Evolutionary conservation across 2,888 invertebrate genomes (phyloP), one percentile per base, ranked within the genome.

Genomic region (Diaphora mendica): DNA sequence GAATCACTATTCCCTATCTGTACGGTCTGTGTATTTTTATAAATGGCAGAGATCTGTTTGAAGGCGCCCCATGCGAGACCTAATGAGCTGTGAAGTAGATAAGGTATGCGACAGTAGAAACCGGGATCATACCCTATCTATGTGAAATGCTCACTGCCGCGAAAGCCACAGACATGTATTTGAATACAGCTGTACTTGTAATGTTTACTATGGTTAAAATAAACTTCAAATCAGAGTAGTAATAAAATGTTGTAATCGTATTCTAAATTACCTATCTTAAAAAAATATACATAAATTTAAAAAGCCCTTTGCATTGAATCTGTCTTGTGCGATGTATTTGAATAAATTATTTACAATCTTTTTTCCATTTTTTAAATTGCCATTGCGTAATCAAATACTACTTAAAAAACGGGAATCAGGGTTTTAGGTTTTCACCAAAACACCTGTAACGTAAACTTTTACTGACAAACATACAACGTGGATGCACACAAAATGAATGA

Each of bases 61-160:
- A 89, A 91, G 90, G 87, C 90, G 85, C 88, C 89, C 91, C 88
- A 91, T 92, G 91, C 89, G 91, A 86, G 88, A 91, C 91, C 93
- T 95, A 96, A 96, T 96, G 96, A 95, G 93, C 94, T 93, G 96
- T 96, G 95, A 96, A 96, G 92, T 89, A 96, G 96, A 96, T 96
- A 96, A 96, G 96, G 92, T 92, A 90, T 84, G 89, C 90, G 89
- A 89, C 90, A 89, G 86, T 86, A 91, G 90, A 87, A 91, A 90
- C 91, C 91, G 91, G 91, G 91, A 94, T 94, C 92, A 91, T 89
- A 90, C 90, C 88, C 90, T 93, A 94, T 94, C 93, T 92, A 85
- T 89, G 88, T 83, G 87, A 83, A 91, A 90, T 89, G 89, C 89
- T 93, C 91, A 90, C 87, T 90, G 89, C 91, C 87, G 84, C 87